These are phyloP conservation scores for Lepidotrigona ventralis DNA, from an alignment of 1,140 invertebrate genomes.

Conservation along the genomic window DNA sequence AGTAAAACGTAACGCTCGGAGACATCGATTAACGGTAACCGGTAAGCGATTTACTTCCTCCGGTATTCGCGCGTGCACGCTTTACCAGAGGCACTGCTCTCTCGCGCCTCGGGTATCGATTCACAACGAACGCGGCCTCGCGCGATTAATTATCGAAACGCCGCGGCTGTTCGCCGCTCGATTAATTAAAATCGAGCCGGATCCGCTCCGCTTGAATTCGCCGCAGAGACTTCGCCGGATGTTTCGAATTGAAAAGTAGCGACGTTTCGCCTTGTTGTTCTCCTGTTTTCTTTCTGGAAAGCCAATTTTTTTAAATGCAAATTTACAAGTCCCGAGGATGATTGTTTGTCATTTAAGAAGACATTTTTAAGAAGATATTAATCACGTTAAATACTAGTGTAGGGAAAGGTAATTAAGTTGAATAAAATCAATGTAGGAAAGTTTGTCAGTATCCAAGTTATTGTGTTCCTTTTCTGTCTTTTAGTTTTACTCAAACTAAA, in stretches of 20 bases:
- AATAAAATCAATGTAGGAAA: too few species aligned
- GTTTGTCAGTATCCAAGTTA: too few species aligned
- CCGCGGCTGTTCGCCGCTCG: background rate
- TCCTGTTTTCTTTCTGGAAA: too few species aligned
- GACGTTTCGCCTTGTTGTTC: too few species aligned
- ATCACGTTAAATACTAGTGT: too few species aligned
- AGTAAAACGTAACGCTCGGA: constrained; percentile 72
- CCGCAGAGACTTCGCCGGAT: background rate
- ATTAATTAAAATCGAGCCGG: constrained; percentile 22
- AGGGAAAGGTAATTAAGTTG: too few species aligned
- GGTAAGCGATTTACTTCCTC: constrained; percentile 68
- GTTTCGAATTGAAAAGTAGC: background rate
- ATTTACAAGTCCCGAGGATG: too few species aligned
- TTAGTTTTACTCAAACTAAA: too few species aligned
- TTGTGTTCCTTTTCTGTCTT: too few species aligned
- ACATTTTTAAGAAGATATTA: too few species aligned
- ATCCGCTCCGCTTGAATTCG: background rate
- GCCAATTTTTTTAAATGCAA: too few species aligned
- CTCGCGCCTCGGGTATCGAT: constrained; percentile 24
- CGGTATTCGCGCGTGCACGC: constrained; percentile 48
- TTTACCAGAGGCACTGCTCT: constrained; percentile 29
- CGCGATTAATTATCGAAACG: constrained; percentile 58
- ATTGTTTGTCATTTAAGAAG: too few species aligned
- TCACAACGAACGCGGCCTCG: constrained; percentile 25
- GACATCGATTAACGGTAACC: constrained; percentile 75